Evolutionary conservation across 2,113 vertebrate species (phyloP).

Genomic region (Picathartes gymnocephalus): DNA sequence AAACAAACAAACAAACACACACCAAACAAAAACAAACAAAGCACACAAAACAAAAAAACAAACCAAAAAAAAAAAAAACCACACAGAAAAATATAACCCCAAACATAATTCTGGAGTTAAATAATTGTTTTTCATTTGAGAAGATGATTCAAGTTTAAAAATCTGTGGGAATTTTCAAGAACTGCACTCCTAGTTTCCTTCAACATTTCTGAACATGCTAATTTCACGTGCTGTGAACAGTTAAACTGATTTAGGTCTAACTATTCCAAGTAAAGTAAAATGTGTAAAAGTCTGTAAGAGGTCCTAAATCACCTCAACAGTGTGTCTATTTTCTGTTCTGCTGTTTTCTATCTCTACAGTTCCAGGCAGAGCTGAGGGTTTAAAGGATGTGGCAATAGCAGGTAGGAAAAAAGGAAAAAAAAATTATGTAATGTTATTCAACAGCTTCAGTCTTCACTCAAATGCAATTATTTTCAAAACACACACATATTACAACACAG

Average conservation of each 20-base stretch:
- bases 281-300: background rate
- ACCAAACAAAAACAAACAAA: background rate
- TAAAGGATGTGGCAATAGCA: background rate
- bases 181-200: background rate
- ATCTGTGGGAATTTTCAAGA: background rate
- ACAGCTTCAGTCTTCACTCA: background rate
- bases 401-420: background rate
- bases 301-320: background rate
- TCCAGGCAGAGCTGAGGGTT: background rate
- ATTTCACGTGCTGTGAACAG: background rate
- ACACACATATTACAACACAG: background rate
- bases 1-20: background rate
- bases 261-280: background rate
- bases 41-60: background rate
- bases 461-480: background rate
- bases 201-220: background rate
- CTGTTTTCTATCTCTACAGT: background rate
- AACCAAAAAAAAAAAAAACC: background rate
- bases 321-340: background rate
- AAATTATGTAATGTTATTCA: background rate
- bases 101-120: background rate
- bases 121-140: background rate
- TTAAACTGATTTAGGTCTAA: background rate
- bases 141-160: background rate
- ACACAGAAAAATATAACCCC: background rate